Evolutionary conservation across 2,113 vertebrate genomes (phyloP).

Genomic region (Bothrops jararaca): DNA sequence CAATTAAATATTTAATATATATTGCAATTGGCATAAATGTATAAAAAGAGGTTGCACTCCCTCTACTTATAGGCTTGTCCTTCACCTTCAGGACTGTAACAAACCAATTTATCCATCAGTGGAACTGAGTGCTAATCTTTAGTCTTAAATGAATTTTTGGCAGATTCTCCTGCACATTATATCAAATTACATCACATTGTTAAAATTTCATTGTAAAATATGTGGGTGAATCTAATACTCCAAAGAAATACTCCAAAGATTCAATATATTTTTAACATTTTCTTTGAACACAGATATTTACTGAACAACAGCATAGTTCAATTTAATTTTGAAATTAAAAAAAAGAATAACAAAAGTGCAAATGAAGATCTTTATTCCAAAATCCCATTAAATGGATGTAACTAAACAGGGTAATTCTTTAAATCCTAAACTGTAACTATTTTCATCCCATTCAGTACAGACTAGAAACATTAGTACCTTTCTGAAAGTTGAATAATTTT

Average conservation of each 20-base stretch:
- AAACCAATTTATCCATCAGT: background rate
- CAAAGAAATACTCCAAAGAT: background rate
- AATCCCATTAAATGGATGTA: background rate
- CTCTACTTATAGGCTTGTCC: background rate
- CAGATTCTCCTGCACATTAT: background rate
- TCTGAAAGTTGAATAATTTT: constrained; percentile 85
- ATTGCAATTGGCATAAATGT: background rate
- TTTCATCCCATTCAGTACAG: background rate
- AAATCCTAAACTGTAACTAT: background rate
- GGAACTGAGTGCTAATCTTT: background rate
- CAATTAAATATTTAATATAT: background rate
- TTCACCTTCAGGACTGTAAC: background rate
- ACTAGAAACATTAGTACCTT: constrained; percentile 66
- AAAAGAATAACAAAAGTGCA: background rate
- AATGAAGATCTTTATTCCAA: background rate
- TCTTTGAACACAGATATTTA: background rate
- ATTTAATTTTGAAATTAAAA: background rate
- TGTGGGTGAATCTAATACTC: background rate
- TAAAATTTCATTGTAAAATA: background rate
- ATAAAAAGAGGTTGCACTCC: background rate
- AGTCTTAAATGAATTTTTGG: background rate
- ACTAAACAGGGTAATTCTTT: background rate
- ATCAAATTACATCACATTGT: background rate
- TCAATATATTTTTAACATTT: background rate
- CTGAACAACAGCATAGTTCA: background rate